Conservation (phyloP, 1,140 invertebrate genomes). For the Olivierus martensii region DNA sequence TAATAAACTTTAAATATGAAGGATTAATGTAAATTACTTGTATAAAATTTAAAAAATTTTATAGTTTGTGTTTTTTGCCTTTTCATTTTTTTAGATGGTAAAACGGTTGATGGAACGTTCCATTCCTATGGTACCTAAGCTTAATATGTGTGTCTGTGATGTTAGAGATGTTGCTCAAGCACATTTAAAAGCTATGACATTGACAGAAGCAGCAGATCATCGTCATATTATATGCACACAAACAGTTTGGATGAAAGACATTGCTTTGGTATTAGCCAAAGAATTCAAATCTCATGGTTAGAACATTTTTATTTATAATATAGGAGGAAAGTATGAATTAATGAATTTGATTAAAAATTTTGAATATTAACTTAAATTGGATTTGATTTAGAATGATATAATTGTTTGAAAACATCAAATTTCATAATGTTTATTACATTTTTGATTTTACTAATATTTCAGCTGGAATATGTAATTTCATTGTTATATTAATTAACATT, state of each 20-base stretch:
- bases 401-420: no score
- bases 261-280: conserved; percentile 31
- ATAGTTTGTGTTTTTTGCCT: no score
- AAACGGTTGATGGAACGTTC: conserved; percentile 16
- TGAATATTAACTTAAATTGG: no score
- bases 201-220: conserved; percentile 35
- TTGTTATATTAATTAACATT: no score
- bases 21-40: not conserved
- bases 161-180: conserved; percentile 42
- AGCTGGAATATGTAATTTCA: no score
- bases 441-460: no score
- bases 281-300: conserved; percentile 27
- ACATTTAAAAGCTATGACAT: conserved; percentile 40
- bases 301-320: not conserved
- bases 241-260: conserved; percentile 35
- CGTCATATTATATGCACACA: conserved; percentile 30
- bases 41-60: not conserved
- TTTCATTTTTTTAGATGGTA: conserved; percentile 7
- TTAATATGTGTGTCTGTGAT: conserved; percentile 37
- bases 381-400: not conserved
- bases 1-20: not conserved
- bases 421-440: no score
- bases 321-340: no score
- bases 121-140: conserved; percentile 35
- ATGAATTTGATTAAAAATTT: no score